phyloP scores from a whole-genome alignment of 2,888 invertebrate species.

The Agrochola lychnidis region DNA sequence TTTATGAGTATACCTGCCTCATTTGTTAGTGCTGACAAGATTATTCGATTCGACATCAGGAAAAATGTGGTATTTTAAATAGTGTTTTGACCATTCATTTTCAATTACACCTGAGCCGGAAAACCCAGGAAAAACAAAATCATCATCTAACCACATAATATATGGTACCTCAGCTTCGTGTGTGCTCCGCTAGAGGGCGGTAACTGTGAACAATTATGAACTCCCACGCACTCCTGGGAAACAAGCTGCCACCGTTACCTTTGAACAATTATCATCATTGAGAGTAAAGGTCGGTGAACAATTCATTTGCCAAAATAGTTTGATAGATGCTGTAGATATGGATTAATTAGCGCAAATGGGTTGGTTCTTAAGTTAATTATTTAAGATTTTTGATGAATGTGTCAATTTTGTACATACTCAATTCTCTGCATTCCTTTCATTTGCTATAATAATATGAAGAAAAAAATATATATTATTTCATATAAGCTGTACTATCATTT shows the following conservation, averaged over 20 bases:
- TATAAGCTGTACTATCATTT: neutral
- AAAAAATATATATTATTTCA: neutral
- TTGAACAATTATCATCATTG: conserved; percentile 60
- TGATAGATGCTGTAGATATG: conserved; percentile 41
- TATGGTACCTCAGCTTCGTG: conserved; percentile 25
- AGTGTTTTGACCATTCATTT: neutral
- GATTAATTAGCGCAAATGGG: conserved; percentile 45
- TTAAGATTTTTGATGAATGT: neutral
- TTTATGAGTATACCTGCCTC: neutral
- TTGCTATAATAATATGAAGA: neutral
- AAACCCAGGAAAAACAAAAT: conserved; percentile 20
- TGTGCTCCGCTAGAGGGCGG: conserved; percentile 54
- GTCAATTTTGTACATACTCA: neutral
- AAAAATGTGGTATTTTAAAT: neutral
- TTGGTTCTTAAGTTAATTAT: neutral
- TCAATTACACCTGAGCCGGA: conserved; percentile 10
- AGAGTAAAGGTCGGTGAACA: conserved; percentile 61
- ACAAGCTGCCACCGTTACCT: conserved; percentile 54
- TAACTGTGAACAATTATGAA: conserved; percentile 71
- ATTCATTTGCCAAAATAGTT: conserved; percentile 59
- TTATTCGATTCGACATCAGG: neutral
- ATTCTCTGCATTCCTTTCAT: neutral
- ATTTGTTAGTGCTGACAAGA: neutral
- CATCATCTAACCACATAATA: conserved; percentile 29
- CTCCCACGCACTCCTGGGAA: conserved; percentile 73